Evolutionary conservation across 2,113 vertebrate genomes (phyloP).

Genomic region (Nothoprocta perdicaria): DNA sequence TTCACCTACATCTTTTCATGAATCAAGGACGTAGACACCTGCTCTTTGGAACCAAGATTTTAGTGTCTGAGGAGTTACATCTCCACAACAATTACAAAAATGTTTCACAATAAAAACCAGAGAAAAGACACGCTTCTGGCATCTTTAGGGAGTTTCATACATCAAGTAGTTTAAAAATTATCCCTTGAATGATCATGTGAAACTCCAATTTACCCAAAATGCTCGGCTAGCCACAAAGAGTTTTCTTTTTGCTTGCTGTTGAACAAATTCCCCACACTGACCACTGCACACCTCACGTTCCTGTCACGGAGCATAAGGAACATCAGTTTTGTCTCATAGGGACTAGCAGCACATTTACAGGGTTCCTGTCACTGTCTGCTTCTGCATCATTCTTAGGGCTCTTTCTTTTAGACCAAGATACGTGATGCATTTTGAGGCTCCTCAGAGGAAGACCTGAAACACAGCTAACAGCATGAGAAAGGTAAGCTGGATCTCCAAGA

Average conservation of each 20-base stretch:
- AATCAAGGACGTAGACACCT: neutral
- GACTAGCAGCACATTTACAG: neutral
- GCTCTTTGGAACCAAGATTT: neutral
- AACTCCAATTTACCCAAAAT: neutral
- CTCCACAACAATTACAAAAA: neutral
- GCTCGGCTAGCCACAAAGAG: neutral
- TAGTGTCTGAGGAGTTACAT: neutral
- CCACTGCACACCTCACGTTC: neutral
- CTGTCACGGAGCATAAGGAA: neutral
- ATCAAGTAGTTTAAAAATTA: neutral
- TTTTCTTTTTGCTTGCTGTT: constrained; percentile 11
- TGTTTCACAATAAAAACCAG: neutral
- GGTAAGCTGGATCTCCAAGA: neutral
- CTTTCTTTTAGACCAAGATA: neutral
- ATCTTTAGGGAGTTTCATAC: neutral
- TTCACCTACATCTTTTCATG: neutral
- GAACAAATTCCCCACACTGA: neutral
- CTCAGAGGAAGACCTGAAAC: neutral
- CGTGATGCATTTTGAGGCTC: fast-evolving
- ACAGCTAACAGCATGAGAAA: neutral
- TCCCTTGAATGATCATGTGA: neutral
- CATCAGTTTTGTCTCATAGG: neutral
- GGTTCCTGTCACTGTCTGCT: neutral
- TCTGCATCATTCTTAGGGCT: neutral
- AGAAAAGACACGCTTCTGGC: neutral